Evolutionary conservation across 2,113 vertebrate genomes (phyloP).

Genomic region (Hydrolagus affinis): DNA sequence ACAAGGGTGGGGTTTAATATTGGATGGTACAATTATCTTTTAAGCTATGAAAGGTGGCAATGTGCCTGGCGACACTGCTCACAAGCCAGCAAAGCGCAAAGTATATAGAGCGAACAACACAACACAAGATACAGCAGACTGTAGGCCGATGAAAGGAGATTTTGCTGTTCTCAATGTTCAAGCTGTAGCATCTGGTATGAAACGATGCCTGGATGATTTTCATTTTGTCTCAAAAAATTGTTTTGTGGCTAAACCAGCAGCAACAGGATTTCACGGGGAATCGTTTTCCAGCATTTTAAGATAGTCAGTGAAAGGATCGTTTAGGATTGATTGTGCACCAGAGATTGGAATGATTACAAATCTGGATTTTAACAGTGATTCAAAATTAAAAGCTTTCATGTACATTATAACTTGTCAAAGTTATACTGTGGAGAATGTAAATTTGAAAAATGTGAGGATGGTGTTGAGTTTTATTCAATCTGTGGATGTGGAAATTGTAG

Average conservation of each 20-base stretch:
- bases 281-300: neutral
- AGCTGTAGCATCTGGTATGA: neutral
- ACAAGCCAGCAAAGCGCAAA: neutral
- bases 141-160: neutral
- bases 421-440: neutral
- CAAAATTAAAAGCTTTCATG: neutral
- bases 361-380: constrained; percentile 1
- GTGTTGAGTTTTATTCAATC: constrained; percentile 1
- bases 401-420: neutral
- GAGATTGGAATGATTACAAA: too few species aligned
- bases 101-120: neutral
- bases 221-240: too few species aligned
- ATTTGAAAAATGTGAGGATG: neutral
- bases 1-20: too few species aligned
- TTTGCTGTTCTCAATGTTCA: neutral
- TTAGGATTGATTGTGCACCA: too few species aligned
- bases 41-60: constrained; percentile 10
- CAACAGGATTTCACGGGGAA: neutral
- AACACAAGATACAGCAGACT: too few species aligned
- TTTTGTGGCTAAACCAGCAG: neutral
- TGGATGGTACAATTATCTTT: neutral
- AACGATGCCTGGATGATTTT: neutral
- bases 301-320: neutral
- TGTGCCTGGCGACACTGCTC: neutral
- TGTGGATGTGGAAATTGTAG: neutral